These are phyloP conservation scores for Bombus confusus DNA, from an alignment of 1,140 invertebrate species.

Conservation along the genomic window DNA sequence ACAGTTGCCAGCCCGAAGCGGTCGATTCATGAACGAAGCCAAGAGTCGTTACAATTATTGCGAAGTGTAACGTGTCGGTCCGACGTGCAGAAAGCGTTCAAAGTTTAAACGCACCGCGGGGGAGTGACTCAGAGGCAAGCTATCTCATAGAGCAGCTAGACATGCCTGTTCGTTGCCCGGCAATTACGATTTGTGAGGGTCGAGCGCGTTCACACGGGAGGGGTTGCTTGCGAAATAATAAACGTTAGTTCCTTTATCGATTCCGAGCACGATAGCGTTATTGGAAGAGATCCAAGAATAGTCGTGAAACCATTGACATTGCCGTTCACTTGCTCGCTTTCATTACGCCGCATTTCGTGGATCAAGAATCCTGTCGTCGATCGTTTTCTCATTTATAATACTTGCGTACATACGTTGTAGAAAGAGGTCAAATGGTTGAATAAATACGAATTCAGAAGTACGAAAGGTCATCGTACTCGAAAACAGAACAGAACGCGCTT, in stretches of 20 bases:
- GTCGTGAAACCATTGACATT: conserved; percentile 62
- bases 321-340: conserved; percentile 45
- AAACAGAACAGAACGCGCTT: not conserved
- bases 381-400: not conserved
- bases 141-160: conserved; percentile 41
- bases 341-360: not conserved
- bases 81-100: conserved; percentile 44
- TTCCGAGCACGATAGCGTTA: conserved; percentile 42
- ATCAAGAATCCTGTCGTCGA: not conserved
- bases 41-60: conserved; percentile 33
- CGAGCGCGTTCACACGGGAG: conserved; percentile 41
- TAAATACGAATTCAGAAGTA: not conserved
- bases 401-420: too few relatives aligned
- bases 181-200: conserved; percentile 58
- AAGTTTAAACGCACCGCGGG: conserved; percentile 48
- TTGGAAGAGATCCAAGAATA: conserved; percentile 52
- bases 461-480: not conserved
- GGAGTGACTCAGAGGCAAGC: conserved; percentile 38
- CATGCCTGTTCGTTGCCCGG: conserved; percentile 34
- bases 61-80: conserved; percentile 11
- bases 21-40: conserved; percentile 4
- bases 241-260: conserved; percentile 58
- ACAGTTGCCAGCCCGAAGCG: not conserved
- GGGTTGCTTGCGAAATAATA: conserved; percentile 61
- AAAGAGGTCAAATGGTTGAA: not conserved